A percentile compares a stretch with the other conserved stretches of the same genome.
Evolutionary conservation across 2,797 vertebrate species (phyloP).

Genomic region (Ctenosaura bakeri): DNA sequence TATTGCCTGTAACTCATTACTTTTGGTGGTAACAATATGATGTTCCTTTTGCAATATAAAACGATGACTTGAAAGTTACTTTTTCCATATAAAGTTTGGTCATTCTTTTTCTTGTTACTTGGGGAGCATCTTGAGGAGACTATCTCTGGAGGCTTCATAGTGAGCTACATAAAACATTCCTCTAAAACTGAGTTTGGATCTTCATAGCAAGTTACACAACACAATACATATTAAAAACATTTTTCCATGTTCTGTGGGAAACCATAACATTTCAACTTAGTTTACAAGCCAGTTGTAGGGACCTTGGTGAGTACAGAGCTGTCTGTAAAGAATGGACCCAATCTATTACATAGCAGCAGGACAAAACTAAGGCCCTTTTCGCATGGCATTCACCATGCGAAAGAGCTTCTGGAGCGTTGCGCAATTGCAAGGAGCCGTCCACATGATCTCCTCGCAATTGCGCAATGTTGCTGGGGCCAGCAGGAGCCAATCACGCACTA

Average conservation of each 20-base stretch:
- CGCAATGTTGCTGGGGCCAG: no score
- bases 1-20: background rate
- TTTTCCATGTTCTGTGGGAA: background rate
- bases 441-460: no score
- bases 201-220: background rate
- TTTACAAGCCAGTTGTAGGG: background rate
- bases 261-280: background rate
- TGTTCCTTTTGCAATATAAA: background rate
- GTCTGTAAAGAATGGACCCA: background rate
- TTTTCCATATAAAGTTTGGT: background rate
- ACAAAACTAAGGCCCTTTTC: no score
- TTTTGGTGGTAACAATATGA: no score
- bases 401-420: no score
- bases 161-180: background rate
- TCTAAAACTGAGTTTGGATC: no score
- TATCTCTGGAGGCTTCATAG: background rate
- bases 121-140: background rate
- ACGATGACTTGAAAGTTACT: background rate
- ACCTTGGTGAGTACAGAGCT: background rate
- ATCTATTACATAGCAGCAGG: background rate
- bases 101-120: background rate
- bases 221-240: background rate
- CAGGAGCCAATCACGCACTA: no score
- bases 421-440: no score
- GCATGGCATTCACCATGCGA: no score